phyloP scores from a whole-genome alignment of 2,113 vertebrate species.

The Beaufortia kweichowensis region DNA sequence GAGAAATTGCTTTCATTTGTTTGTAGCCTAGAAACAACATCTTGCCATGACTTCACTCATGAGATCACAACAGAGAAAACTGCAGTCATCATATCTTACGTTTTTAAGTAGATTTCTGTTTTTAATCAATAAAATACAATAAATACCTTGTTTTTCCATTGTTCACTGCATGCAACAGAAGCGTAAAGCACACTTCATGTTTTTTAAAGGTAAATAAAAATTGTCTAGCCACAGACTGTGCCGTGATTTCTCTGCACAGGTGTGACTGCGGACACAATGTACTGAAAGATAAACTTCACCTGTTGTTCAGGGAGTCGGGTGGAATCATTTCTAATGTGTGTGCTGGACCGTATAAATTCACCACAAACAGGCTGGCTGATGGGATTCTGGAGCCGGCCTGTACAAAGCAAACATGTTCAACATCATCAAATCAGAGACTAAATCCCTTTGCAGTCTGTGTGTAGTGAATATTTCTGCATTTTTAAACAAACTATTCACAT shows the following conservation, averaged over 20 bases:
- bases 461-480: background rate
- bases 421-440: background rate
- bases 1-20: background rate
- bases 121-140: too few species aligned
- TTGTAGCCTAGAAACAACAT: background rate
- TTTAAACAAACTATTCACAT: too few species aligned
- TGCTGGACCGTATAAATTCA: slow-evolving; percentile 79
- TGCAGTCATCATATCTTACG: too few species aligned
- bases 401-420: slow-evolving; percentile 27
- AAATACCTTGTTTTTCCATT: too few species aligned
- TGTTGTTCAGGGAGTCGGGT: slow-evolving; percentile 74
- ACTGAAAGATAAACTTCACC: slow-evolving; percentile 63
- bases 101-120: too few species aligned
- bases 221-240: background rate
- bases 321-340: slow-evolving; percentile 79
- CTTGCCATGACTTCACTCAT: background rate
- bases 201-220: background rate
- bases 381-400: slow-evolving; percentile 81
- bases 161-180: too few species aligned
- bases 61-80: too few species aligned
- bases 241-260: background rate
- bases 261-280: background rate
- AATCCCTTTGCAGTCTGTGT: background rate
- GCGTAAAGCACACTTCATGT: too few species aligned
- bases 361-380: slow-evolving; percentile 77